Base-by-base conservation (phyloP, 2,113 vertebrate species). In the Clinocottus analis region DNA sequence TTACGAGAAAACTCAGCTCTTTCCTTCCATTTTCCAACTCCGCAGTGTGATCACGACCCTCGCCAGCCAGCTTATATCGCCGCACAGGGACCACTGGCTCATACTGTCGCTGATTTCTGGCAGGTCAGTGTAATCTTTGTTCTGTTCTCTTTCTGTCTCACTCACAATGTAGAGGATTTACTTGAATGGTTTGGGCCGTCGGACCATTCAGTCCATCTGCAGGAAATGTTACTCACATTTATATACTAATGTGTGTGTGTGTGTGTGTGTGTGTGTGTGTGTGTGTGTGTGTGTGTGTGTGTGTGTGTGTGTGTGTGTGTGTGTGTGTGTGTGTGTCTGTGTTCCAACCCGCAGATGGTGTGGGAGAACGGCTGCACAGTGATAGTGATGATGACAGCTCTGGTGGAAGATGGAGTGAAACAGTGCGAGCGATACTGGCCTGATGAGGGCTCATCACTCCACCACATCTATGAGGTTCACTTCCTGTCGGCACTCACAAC, bases 391-490 rank as follows among this genome's bases (percentile, higher is more conserved):
- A 95, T 99, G 92, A 96, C 96, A 10, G 97, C 98, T 0, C 89
- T 99, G 83, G 96, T 97, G 1, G 98, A 99, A 73, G 97, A 99
- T 8, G 96, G 97, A 1, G 93, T 97, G 85, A 99, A 97, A 89
- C 97, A 98, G 85, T 98, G 97, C 79, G 97, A 98, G 82, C 96
- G 97, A 73, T 99, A 99, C 92, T 99, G 98, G 98, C 97, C 98
- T 0, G 97, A 99, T 0, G 98, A 99, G 79, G 98, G 97, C 39
- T 99, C 97, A 3, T 99, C 98, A 8, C 96, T 99, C 72, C 99
- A 99, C 89, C 97, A 99, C 66, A 96, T 99, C 82, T 99, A 99
- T 1, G 98, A 99, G 97, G 98, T 96, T 64, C 65, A 79, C 73
- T 59, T 72, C 62, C 56, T 56, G 49, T 51, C 63, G 9, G 56